phyloP scores from a whole-genome alignment of 2,797 vertebrate genomes.

The Pteronotus mesoamericanus region DNA sequence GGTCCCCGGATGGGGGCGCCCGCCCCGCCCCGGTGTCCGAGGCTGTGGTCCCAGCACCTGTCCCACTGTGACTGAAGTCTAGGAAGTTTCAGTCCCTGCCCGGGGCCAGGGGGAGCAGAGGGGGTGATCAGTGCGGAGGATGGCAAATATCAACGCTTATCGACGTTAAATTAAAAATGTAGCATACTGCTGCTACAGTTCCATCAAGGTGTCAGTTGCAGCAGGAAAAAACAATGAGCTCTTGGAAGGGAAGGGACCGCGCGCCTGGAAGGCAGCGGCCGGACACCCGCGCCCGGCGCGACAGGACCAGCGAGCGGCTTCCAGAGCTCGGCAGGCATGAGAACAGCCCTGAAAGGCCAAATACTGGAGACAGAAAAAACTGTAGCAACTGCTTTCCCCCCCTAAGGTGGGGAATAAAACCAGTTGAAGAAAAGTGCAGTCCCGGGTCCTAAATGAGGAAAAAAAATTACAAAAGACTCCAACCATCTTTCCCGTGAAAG shows the following conservation, averaged over 20 bases:
- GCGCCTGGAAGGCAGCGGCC: slow-evolving; percentile 33
- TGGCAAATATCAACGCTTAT: background rate
- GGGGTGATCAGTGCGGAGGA: background rate
- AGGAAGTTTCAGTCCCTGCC: background rate
- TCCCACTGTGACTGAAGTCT: background rate
- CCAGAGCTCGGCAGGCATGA: too few species aligned
- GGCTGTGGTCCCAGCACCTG: background rate
- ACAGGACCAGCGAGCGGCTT: too few species aligned
- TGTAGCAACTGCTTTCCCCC: background rate
- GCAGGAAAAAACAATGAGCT: background rate
- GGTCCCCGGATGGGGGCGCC: background rate
- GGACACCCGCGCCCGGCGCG: too few species aligned
- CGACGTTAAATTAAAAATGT: background rate
- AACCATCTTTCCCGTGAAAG: slow-evolving; percentile 26
- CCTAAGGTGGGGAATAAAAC: slow-evolving; percentile 35
- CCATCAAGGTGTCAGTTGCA: background rate
- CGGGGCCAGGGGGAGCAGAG: background rate
- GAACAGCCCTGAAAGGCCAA: too few species aligned
- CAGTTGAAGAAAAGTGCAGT: slow-evolving; percentile 2
- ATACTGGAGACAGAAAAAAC: too few species aligned
- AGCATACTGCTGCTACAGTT: background rate
- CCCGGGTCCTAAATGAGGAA: background rate
- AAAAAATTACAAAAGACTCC: background rate
- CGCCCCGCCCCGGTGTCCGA: background rate
- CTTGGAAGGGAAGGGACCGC: background rate